Percentiles rank a stretch among this genome's conserved stretches.
Conservation (phyloP, 2,797 vertebrate species). For the Odontamblyopus rebecca region DNA sequence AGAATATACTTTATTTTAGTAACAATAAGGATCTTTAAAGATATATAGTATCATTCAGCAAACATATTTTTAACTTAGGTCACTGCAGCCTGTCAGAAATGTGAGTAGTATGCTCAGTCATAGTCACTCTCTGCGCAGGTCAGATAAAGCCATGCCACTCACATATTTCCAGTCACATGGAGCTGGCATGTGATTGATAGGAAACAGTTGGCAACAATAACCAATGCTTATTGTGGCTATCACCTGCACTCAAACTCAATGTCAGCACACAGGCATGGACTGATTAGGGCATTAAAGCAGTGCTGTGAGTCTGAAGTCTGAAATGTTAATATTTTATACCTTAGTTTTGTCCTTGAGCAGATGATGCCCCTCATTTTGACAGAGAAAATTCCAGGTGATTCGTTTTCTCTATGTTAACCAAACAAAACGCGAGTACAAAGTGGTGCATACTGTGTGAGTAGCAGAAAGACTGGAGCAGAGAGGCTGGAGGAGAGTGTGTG, state of each 20-base stretch:
- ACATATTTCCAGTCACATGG: slow-evolving; percentile 5
- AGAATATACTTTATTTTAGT: neutral
- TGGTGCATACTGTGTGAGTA: slow-evolving; percentile 25
- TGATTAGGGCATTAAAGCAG: neutral
- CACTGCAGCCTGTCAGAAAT: neutral
- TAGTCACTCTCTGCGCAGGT: neutral
- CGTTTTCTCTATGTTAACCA: neutral
- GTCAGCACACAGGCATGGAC: neutral
- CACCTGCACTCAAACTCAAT: no score
- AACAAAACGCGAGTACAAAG: slow-evolving; percentile 9
- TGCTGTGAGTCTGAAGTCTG: neutral
- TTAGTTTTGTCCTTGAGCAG: neutral
- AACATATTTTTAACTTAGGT: neutral
- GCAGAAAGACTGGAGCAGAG: slow-evolving; percentile 18
- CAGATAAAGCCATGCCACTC: neutral
- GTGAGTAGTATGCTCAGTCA: neutral
- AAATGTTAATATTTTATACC: neutral
- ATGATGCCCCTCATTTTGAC: neutral
- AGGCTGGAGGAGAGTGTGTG: slow-evolving; percentile 46
- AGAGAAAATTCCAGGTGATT: neutral
- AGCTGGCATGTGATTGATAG: neutral
- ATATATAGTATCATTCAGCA: neutral
- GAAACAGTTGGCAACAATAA: neutral
- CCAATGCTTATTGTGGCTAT: neutral
- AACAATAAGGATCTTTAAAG: neutral